phyloP scores from a whole-genome alignment of 2,888 invertebrate genomes.

The Macrophya alboannulata region DNA sequence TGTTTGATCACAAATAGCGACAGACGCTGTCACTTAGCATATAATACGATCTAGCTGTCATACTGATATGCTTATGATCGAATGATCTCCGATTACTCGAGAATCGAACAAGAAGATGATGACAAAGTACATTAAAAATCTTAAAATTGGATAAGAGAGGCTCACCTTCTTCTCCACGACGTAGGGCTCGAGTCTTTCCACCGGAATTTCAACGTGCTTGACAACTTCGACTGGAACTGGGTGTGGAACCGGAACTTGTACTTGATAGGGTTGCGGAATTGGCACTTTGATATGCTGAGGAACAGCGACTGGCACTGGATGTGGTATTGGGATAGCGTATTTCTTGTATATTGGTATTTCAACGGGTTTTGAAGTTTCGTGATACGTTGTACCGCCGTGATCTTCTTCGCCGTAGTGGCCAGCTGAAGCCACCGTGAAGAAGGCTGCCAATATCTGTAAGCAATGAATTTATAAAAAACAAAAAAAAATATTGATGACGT shows the following conservation, averaged over 20 bases:
- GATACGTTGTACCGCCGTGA: slow-evolving; percentile 72
- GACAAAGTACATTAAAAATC: not conserved
- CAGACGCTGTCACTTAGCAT: not conserved
- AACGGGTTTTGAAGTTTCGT: slow-evolving; percentile 75
- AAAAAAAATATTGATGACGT: not conserved
- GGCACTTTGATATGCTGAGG: slow-evolving; percentile 83
- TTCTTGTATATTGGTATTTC: slow-evolving; percentile 76
- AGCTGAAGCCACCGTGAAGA: slow-evolving; percentile 66
- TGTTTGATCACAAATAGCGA: not conserved
- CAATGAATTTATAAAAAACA: not conserved
- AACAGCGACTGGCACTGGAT: slow-evolving; percentile 82
- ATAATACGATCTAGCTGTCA: not conserved
- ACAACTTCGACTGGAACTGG: slow-evolving; percentile 80
- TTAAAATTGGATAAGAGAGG: not conserved
- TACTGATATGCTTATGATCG: not conserved
- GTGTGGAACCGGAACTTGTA: slow-evolving; percentile 80
- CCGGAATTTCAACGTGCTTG: slow-evolving; percentile 83
- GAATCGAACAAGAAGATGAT: not conserved
- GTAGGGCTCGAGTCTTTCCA: slow-evolving; percentile 83
- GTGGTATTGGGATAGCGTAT: slow-evolving; percentile 82
- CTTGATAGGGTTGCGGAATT: slow-evolving; percentile 84
- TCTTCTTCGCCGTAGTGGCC: slow-evolving; percentile 72
- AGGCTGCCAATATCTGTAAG: slow-evolving; percentile 68
- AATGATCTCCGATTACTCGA: not conserved
- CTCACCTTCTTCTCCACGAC: slow-evolving; percentile 82